Evolutionary conservation across 2,113 vertebrate genomes (phyloP), one percentile per base, ranked within the genome.

Genomic region (Butorides virescens): DNA sequence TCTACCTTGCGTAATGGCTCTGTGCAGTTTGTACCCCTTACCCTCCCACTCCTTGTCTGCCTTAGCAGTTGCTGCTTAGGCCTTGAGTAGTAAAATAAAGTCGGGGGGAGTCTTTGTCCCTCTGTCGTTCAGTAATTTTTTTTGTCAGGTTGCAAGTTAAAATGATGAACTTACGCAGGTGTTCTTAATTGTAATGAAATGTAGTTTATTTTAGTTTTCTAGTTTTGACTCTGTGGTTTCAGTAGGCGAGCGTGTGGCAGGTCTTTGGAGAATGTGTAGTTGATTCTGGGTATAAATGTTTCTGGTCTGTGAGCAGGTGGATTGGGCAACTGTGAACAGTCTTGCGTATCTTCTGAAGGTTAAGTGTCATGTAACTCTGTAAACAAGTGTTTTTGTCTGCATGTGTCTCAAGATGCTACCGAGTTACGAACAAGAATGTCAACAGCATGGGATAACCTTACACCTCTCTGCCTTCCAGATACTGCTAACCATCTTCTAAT

Each of bases 1-100:
- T 84, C 27, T 53, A 0, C 7, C 30, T 92, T 56, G 23, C 0
- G 0, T 56, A 67, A 34, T 56, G 58, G 23, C 34, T 82, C 39
- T 0, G 0, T 0, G 0, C 15, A 29, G 15, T 70, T 93, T 78
- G 36, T 92, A 34, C 21, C 49, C 9, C 39, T 87, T 55, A 44
- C 29, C 9, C 8, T 87, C 21, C 34, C 22, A 6, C 9, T 75
- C 17, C 23, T 47, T 55, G 12, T 32, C 49, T 66, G 15, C 12
- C 11, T 30, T 66, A 36, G 39, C 58, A 61, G 49, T 83, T 86
- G 46, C 19, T 79, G 0, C n/a, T 72, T 73, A 22, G 39, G 18
- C 30, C 34, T 73, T 73, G 36, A 71, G 16, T 85, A 75, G 52
- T 44, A 30, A 52, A 25, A 83, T 18, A 44, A 91, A 44, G 39